phyloP scores from a whole-genome alignment of 2,888 invertebrate genomes.

The Heteropelma amictum region DNA sequence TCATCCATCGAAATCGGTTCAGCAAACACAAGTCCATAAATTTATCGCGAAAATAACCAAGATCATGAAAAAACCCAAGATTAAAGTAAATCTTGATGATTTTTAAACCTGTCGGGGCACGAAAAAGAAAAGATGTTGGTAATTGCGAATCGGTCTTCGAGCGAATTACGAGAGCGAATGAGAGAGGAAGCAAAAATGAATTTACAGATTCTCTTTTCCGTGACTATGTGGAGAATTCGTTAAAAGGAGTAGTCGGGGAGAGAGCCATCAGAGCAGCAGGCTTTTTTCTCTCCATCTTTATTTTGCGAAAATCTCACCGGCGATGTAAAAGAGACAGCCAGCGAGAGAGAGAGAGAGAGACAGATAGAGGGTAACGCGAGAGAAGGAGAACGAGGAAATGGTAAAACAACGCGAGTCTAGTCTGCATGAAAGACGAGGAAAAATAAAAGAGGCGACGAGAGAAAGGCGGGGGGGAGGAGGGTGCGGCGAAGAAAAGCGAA shows the following conservation, averaged over 20 bases:
- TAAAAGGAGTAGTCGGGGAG: slow-evolving; percentile 44
- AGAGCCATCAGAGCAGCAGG: slow-evolving; percentile 35
- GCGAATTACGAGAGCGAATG: neutral
- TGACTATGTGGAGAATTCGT: slow-evolving; percentile 32
- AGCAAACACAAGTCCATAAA: too few species aligned
- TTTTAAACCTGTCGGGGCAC: neutral
- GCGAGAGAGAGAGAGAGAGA: neutral
- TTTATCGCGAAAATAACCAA: too few species aligned
- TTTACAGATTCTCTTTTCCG: slow-evolving; percentile 35
- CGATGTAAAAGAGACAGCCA: neutral
- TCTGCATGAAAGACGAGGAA: slow-evolving; percentile 23
- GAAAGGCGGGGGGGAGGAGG: too few species aligned
- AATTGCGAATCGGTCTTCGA: neutral
- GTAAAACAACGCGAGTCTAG: slow-evolving; percentile 24
- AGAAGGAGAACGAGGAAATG: neutral
- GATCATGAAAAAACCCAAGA: too few species aligned
- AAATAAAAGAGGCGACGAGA: slow-evolving; percentile 2
- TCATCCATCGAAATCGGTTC: too few species aligned
- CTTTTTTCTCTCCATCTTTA: slow-evolving; percentile 42
- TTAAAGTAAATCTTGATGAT: too few species aligned
- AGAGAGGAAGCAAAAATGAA: slow-evolving; percentile 20
- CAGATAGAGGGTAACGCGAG: neutral
- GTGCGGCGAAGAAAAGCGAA: slow-evolving; percentile 27
- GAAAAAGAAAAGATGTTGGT: neutral
- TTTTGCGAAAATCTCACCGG: slow-evolving; percentile 35